phyloP scores from a whole-genome alignment of 2,113 vertebrate species.

The Odontesthes bonariensis region DNA sequence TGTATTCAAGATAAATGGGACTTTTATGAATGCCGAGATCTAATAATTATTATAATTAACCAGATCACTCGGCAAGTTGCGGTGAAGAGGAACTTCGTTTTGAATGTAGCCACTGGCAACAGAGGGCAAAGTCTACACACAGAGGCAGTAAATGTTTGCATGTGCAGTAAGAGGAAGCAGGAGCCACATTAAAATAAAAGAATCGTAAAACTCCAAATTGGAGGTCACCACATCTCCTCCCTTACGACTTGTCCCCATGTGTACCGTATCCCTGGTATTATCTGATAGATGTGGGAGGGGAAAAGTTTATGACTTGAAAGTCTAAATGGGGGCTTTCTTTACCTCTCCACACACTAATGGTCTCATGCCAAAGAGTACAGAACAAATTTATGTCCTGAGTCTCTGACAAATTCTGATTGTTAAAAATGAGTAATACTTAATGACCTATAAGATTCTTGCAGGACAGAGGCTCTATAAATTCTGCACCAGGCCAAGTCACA shows the following conservation, averaged over 20 bases:
- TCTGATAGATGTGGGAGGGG: neutral
- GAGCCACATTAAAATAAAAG: slow-evolving; percentile 1
- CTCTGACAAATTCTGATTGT: slow-evolving; percentile 58
- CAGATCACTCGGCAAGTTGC: neutral
- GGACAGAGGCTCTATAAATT: slow-evolving; percentile 58
- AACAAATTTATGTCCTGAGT: slow-evolving; percentile 56
- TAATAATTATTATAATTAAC: slow-evolving; percentile 14
- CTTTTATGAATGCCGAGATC: slow-evolving; percentile 4
- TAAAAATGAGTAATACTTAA: slow-evolving; percentile 62
- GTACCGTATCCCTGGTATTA: slow-evolving; percentile 11
- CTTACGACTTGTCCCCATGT: slow-evolving; percentile 15
- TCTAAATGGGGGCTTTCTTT: slow-evolving; percentile 25
- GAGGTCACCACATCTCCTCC: neutral
- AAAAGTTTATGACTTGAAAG: slow-evolving; percentile 46
- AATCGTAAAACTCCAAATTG: slow-evolving; percentile 28
- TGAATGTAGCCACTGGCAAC: neutral
- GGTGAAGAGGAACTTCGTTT: neutral
- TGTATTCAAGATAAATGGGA: neutral
- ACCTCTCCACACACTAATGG: neutral
- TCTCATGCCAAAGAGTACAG: slow-evolving; percentile 12
- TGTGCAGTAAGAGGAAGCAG: slow-evolving; percentile 1
- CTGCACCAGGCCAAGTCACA: slow-evolving; percentile 33
- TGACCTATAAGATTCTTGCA: slow-evolving; percentile 49
- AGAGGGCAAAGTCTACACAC: slow-evolving; percentile 30
- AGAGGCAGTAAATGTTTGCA: slow-evolving; percentile 18